Evolutionary conservation across 2,797 vertebrate species (phyloP).

Genomic region (Poeciliopsis paucimaculata): DNA sequence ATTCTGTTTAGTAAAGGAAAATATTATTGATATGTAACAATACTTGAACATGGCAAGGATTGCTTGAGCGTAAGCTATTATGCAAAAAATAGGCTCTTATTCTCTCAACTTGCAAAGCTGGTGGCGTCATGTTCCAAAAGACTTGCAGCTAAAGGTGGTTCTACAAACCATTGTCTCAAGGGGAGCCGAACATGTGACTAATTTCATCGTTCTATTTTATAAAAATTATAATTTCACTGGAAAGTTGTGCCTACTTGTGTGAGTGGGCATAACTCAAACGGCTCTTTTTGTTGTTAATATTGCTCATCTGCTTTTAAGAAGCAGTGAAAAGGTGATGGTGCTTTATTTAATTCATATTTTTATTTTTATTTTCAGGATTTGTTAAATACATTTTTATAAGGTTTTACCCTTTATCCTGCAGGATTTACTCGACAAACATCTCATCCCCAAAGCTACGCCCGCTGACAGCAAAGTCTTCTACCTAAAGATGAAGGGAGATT

Average conservation of each 20-base stretch:
- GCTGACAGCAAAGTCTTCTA: slow-evolving; percentile 97
- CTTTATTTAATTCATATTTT: background rate
- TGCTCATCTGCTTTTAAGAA: background rate
- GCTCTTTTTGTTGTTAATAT: background rate
- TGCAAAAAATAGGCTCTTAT: background rate
- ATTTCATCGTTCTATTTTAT: too few species aligned
- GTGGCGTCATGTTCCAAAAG: background rate
- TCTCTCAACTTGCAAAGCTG: background rate
- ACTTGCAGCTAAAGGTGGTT: background rate
- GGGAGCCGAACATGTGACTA: too few species aligned
- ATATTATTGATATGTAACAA: background rate
- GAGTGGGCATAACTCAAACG: too few species aligned
- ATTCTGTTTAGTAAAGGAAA: background rate
- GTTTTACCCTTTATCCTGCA: slow-evolving; percentile 65
- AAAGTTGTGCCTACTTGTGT: background rate
- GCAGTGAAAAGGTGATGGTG: background rate
- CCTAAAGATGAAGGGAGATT: slow-evolving; percentile 99
- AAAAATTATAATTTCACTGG: background rate
- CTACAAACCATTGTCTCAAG: background rate
- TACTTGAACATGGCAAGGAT: background rate
- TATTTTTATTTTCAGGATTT: background rate
- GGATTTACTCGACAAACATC: slow-evolving; percentile 90
- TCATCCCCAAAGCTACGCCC: slow-evolving; percentile 87
- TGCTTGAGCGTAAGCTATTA: background rate
- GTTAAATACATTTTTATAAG: too few species aligned